These are phyloP conservation scores for Lordiphosa clarofinis DNA, from an alignment of 1,140 invertebrate species.

Conservation along the genomic window DNA sequence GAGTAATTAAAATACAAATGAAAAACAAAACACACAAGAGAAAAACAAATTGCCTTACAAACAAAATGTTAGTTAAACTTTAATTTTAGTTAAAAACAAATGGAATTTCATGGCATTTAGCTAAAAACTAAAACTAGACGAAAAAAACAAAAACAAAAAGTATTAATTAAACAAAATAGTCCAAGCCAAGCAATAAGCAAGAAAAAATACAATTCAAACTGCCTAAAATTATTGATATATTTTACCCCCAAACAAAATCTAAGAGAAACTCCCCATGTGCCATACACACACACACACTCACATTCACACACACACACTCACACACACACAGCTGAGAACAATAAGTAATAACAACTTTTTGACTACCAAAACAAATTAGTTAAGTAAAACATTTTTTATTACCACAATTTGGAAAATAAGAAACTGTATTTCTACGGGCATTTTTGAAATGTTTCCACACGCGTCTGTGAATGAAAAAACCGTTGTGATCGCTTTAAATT, in stretches of 20 bases:
- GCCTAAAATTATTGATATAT: constrained; percentile 3
- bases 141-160: constrained; percentile 11
- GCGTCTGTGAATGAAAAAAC: constrained; percentile 65
- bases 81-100: constrained; percentile 69
- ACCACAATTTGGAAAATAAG: constrained; percentile 29
- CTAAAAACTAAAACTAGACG: constrained; percentile 26
- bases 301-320: constrained; percentile 5
- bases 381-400: constrained; percentile 22
- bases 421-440: constrained; percentile 60
- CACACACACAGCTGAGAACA: constrained; percentile 3
- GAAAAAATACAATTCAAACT: constrained; percentile 22
- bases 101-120: constrained; percentile 52
- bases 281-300: constrained; percentile 35
- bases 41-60: constrained; percentile 73
- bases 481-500: constrained; percentile 71
- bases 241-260: constrained; percentile 4
- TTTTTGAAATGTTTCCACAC: constrained; percentile 62
- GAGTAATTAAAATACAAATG: constrained; percentile 29
- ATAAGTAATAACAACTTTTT: constrained; percentile 18
- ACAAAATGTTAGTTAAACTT: constrained; percentile 76
- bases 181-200: constrained; percentile 47
- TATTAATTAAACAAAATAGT: constrained; percentile 39
- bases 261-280: constrained; percentile 52
- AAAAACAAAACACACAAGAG: constrained; percentile 10
- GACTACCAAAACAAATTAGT: constrained; percentile 24